Base-by-base conservation (phyloP, 2,888 invertebrate species). In the Petrophora chlorosata region DNA sequence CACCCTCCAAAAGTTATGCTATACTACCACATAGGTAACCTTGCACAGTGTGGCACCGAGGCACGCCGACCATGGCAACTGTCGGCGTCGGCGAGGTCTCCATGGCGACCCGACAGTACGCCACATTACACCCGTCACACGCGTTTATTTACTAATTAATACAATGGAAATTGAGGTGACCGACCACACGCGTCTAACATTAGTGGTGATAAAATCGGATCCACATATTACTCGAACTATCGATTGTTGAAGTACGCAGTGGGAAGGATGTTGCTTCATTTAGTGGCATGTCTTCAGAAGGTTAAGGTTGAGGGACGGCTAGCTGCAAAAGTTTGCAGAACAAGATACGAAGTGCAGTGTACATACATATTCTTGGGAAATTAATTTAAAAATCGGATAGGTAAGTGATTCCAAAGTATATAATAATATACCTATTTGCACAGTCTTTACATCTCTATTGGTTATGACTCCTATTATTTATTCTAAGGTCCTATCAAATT, bases 81-180 rank as follows among this genome's bases (percentile, higher is more conserved):
- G 46, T 10, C 42, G 61, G 79, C 85, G 81, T 79, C 63, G 56
- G 50, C 29, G 23, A 28, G 44, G 86, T 85, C 60, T 64, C 70
- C 78, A 86, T 85, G 77, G 69, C 56, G 61, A 86, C 79, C 42
- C 48, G 53, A 52, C 59, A 57, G 56, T 59, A 57, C 44, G 62
- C 67, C 59, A 66, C 70, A 67, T 56, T 62, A 62, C 66, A 56
- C 56, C 58, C 49, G 70, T 74, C 71, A 70, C 22, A 30, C 53
- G 50, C 70, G 73, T 81, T 77, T 82, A 81, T 82, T 82, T 83
- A 82, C 79, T 71, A 78, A 79, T 79, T 71, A 79, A 66, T 67
- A 65, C 68, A 70, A 67, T 72, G 69, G 73, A 69, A 72, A 73
- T 59, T 57, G 61, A 61, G 56, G 68, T 65, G 67, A 65, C 55